Conservation (phyloP, 2,888 invertebrate species). For the Allolobophora icterica region DNA sequence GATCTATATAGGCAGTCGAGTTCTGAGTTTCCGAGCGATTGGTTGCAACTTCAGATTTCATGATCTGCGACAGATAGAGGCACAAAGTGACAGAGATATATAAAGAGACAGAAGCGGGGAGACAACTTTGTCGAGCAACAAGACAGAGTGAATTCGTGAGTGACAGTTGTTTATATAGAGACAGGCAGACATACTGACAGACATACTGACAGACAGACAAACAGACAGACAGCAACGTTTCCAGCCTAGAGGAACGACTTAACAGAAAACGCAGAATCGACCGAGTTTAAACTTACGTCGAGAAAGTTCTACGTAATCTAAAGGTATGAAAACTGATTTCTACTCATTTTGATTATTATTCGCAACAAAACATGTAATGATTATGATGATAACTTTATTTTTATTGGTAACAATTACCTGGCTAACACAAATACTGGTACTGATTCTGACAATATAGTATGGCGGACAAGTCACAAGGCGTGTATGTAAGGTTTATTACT, state of each 20-base stretch:
- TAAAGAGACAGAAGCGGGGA: background rate
- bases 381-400: too few relatives aligned
- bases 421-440: too few relatives aligned
- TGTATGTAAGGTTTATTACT: too few relatives aligned
- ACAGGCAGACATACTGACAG: background rate
- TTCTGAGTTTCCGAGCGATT: background rate
- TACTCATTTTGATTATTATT: background rate
- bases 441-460: too few relatives aligned
- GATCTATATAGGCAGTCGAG: background rate
- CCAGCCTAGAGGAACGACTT: background rate
- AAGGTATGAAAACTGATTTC: background rate
- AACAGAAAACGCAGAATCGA: background rate
- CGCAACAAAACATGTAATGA: too few relatives aligned
- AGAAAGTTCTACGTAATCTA: background rate
- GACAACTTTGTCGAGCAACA: background rate
- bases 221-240: background rate
- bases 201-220: too few relatives aligned
- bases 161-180: background rate
- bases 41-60: background rate
- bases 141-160: background rate
- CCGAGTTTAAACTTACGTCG: background rate
- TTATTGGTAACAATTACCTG: too few relatives aligned
- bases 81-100: background rate
- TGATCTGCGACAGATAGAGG: background rate
- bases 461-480: too few relatives aligned